Base-by-base conservation (phyloP, 2,888 invertebrate species). In the Polymixis lichenea region DNA sequence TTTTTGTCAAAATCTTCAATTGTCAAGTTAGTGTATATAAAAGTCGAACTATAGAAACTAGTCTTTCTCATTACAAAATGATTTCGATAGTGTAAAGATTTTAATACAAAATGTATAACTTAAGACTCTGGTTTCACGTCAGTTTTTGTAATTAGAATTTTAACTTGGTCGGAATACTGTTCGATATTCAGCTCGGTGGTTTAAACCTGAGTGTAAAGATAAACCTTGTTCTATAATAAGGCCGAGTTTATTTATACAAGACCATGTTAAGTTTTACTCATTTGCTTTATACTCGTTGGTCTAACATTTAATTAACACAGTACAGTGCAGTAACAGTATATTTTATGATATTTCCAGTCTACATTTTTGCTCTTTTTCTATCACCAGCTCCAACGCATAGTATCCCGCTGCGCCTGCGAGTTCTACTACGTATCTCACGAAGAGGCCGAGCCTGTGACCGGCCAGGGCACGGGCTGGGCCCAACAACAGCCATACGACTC, bases 371-470 rank as follows among this genome's bases (percentile, higher is more conserved):
- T 32, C 1, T 0, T n/a, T 11, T 53, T 67, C 11, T 2, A 2
- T 11, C 4, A 53, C 19, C 96, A 99, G 97, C 96, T 99, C 32
- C 99, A 99, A 96, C 97, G 99, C 75, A 99, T 99, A 86, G 99
- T 99, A 22, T 99, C 99, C 0, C 97, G 99, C 3, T 99, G 99
- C 96, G 98, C 98, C 91, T 99, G 99, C 95, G 99, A 99, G 96
- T 99, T 99, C 95, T 99, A 99, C 96, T 99, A 99, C 94, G 99
- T 98, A 71, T 98, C 98, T 81, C 99, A 99, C 92, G 99, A 99
- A 70, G 98, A 99, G 91, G 98, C 98, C 72, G 97, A 98, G 80
- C 85, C 89, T 28, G 89, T 90, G 72, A 88, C 87, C 46, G 91
- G 51, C 0, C 77, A 78, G 80, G 85, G 82, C 70, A 98, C 98